These are phyloP conservation scores for Pocota personata DNA, from an alignment of 2,888 invertebrate genomes.

Conservation along the genomic window DNA sequence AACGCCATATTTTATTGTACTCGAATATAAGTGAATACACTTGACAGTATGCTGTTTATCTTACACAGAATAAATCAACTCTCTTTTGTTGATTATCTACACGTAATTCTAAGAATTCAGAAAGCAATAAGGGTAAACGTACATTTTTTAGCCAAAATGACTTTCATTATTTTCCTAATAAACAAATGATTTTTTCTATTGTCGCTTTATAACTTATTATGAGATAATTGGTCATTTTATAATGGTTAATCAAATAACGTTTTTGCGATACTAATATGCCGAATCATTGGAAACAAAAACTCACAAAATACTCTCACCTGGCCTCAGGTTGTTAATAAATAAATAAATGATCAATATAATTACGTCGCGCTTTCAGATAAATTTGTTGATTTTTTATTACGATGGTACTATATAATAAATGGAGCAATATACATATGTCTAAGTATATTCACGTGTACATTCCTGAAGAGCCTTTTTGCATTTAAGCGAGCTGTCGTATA, in stretches of 20 bases:
- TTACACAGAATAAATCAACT: neutral
- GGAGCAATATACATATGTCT: neutral
- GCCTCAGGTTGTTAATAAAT: neutral
- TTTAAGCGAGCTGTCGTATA: neutral
- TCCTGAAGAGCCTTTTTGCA: neutral
- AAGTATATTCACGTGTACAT: neutral
- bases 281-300: constrained; percentile 1
- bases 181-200: neutral
- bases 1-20: neutral
- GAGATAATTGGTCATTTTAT: constrained; percentile 17
- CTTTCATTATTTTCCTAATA: neutral
- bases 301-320: neutral
- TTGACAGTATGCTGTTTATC: neutral
- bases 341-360: neutral
- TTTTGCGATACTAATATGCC: constrained; percentile 7
- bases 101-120: neutral
- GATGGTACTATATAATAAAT: no score
- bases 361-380: neutral
- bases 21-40: neutral
- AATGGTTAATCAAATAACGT: neutral
- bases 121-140: neutral
- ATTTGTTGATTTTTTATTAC: neutral
- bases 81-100: neutral
- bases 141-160: neutral
- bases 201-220: neutral